A percentile compares a stretch with the other conserved stretches of the same genome.
Evolutionary conservation across 1,140 invertebrate genomes (phyloP).

Genomic region (Panonychus citri): DNA sequence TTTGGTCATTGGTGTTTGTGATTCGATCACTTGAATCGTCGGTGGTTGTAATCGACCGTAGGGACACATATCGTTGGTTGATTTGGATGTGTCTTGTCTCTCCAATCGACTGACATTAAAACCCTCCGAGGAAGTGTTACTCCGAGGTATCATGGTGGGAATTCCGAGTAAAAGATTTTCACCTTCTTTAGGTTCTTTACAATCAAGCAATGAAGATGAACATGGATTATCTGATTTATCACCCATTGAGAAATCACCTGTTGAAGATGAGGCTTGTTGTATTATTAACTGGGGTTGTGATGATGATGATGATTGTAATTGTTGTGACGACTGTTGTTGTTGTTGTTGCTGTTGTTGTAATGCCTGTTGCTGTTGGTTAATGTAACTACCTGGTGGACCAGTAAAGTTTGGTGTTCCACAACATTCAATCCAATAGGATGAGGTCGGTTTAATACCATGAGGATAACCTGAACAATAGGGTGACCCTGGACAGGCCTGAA

Average conservation of each 20-base stretch:
- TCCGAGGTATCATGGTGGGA: neutral
- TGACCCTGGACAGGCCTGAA: conserved; percentile 40
- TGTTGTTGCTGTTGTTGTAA: neutral
- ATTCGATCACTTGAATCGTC: conserved; percentile 2
- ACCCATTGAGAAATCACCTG: no score
- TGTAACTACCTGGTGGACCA: neutral
- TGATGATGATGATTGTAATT: no score
- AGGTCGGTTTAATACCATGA: conserved; percentile 63
- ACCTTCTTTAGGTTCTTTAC: neutral
- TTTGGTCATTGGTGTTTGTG: conserved; percentile 1
- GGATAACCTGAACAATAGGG: conserved; percentile 79
- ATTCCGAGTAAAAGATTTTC: neutral
- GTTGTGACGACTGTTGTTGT: no score
- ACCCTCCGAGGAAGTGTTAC: neutral
- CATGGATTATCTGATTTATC: neutral
- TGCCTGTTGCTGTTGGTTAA: neutral
- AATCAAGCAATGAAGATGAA: neutral
- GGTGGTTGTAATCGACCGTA: neutral
- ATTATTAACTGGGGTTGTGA: no score
- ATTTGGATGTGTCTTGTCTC: conserved; percentile 9
- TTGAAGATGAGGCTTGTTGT: no score
- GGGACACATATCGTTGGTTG: conserved; percentile 6
- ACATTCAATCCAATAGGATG: conserved; percentile 87
- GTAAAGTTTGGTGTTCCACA: conserved; percentile 19
- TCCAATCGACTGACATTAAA: conserved; percentile 1